phyloP scores from a whole-genome alignment of 2,113 vertebrate species.

The Edolisoma coerulescens region DNA sequence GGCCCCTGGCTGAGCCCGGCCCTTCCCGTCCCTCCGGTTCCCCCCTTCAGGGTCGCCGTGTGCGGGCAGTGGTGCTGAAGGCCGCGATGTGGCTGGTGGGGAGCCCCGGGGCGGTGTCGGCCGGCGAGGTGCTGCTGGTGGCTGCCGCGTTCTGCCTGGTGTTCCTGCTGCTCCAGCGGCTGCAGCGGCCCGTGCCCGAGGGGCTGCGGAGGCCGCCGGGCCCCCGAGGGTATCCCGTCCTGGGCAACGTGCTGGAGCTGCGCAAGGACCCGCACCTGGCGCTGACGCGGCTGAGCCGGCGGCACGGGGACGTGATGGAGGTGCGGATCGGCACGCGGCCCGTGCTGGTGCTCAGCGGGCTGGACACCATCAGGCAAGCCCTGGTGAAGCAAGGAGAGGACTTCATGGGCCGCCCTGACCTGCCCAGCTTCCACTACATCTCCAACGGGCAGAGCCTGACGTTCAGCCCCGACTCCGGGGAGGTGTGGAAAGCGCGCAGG shows the following conservation, averaged over 20 bases:
- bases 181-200: conserved; percentile 58
- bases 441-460: conserved; percentile 69
- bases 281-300: conserved; percentile 78
- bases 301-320: conserved; percentile 82
- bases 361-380: conserved; percentile 81
- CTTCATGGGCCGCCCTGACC: conserved; percentile 84
- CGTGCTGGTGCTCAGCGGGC: conserved; percentile 84
- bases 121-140: too few relatives aligned
- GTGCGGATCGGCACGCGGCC: conserved; percentile 83
- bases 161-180: too few relatives aligned
- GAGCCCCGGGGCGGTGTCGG: too few relatives aligned
- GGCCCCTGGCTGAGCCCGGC: conserved; percentile 46
- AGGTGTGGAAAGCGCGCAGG: conserved; percentile 74
- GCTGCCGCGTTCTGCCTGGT: too few relatives aligned
- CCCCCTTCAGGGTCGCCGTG: conserved; percentile 54
- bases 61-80: neutral
- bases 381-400: conserved; percentile 85
- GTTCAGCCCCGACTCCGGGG: conserved; percentile 75
- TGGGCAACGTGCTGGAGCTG: conserved; percentile 81
- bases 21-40: conserved; percentile 68
- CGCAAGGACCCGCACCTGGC: conserved; percentile 77
- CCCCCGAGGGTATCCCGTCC: conserved; percentile 79
- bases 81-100: too few relatives aligned
- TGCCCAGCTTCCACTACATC: conserved; percentile 27
- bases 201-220: conserved; percentile 82